phyloP scores from a whole-genome alignment of 2,797 vertebrate genomes.

The Chaenodraco wilsoni region DNA sequence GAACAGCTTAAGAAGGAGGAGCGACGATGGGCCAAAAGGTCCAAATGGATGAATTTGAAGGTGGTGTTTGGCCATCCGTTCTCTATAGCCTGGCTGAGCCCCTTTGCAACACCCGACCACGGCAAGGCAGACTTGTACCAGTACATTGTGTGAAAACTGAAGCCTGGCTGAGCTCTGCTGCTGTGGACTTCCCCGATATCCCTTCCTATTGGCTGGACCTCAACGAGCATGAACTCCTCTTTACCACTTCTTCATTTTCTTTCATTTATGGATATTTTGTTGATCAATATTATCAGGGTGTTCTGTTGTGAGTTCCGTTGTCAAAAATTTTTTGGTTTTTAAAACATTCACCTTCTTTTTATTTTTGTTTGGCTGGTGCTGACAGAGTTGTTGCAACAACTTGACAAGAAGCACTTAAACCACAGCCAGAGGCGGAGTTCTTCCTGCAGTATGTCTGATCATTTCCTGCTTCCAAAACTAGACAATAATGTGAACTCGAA shows the following conservation, averaged over 20 bases:
- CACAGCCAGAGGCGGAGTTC: conserved; percentile 22
- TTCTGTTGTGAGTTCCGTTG: conserved; percentile 30
- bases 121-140: conserved; percentile 97
- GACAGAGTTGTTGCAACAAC: conserved; percentile 35
- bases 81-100: conserved; percentile 96
- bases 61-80: conserved; percentile 98
- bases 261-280: conserved; percentile 34
- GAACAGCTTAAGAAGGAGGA: conserved; percentile 99
- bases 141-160: conserved; percentile 91
- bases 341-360: conserved; percentile 9
- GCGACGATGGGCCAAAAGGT: conserved; percentile 96
- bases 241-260: conserved; percentile 48
- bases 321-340: conserved; percentile 23
- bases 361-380: conserved; percentile 48
- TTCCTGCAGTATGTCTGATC: conserved; percentile 35
- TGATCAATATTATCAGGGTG: conserved; percentile 43
- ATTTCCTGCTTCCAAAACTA: conserved; percentile 56
- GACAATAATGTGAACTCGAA: conserved; percentile 48
- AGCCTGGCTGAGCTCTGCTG: conserved; percentile 53
- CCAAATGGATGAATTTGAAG: conserved; percentile 99
- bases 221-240: conserved; percentile 79
- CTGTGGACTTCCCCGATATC: conserved; percentile 52
- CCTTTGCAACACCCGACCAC: conserved; percentile 93
- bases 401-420: conserved; percentile 36
- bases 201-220: conserved; percentile 57